These are phyloP conservation scores for Xenentodon cancila DNA, from an alignment of 2,797 vertebrate species.

Conservation along the genomic window DNA sequence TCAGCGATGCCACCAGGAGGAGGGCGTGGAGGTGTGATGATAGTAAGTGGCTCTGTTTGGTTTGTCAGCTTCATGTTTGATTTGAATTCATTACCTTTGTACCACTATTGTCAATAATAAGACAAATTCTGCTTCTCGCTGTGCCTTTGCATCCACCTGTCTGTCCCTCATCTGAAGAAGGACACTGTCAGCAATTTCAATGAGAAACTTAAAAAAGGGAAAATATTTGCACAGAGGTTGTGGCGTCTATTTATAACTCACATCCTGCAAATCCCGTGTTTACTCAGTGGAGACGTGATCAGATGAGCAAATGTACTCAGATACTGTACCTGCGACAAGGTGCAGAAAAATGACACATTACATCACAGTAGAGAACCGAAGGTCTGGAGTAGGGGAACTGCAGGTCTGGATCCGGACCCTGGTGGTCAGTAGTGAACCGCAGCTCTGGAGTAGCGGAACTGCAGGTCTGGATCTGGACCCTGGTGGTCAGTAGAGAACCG, in stretches of 20 bases:
- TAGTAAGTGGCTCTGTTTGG: constrained; percentile 27
- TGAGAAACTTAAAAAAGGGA: constrained; percentile 13
- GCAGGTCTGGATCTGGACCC: too few species aligned
- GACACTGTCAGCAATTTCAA: neutral
- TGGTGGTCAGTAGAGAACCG: too few species aligned
- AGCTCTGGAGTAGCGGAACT: too few species aligned
- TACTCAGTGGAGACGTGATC: constrained; percentile 15
- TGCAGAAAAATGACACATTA: too few species aligned
- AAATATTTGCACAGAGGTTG: constrained; percentile 28
- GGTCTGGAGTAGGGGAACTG: too few species aligned
- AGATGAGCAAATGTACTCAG: constrained; percentile 12
- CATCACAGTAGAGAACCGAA: too few species aligned
- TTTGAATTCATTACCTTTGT: constrained; percentile 1
- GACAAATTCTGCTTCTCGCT: neutral
- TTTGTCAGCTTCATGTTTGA: constrained; percentile 1
- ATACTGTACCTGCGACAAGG: neutral
- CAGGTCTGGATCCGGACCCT: too few species aligned
- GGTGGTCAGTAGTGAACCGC: too few species aligned
- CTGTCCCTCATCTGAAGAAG: too few species aligned
- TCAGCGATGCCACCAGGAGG: too few species aligned
- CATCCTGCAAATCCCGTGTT: constrained; percentile 41
- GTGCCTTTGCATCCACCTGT: too few species aligned
- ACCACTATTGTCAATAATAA: neutral
- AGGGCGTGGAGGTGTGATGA: constrained; percentile 30
- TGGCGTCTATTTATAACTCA: neutral